Evolutionary conservation across 2,888 invertebrate genomes (phyloP), one percentile per base, ranked within the genome.

Genomic region (Diaperis boleti): DNA sequence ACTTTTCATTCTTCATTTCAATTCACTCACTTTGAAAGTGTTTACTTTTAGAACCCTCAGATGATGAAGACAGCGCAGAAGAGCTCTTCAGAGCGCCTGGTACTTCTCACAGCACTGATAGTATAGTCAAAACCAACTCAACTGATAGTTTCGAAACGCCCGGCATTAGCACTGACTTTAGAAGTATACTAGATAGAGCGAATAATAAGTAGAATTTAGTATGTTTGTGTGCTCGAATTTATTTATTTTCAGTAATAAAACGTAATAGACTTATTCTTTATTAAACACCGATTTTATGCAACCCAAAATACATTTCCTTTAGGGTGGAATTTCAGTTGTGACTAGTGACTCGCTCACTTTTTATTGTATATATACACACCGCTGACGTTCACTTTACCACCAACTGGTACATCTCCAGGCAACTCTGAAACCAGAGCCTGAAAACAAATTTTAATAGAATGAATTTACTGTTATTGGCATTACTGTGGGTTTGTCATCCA

Each of bases 341-440:
- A n/a, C n/a, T n/a, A n/a, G n/a, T n/a, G n/a, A n/a, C n/a, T n/a
- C n/a, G n/a, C n/a, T n/a, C n/a, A n/a, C n/a, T n/a, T n/a, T 26
- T 26, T 26, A 26, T 3, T 26, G 26, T 26, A 26, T 6, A 8
- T 26, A n/a, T 26, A 86, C 62, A 89, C 85, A 66, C 93, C 92
- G 78, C 91, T 91, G 10, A 92, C 89, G 64, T 89, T 86, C 63
- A 90, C 65, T 33, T 68, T 72, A 52, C 68, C 61, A 20, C 80
- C 80, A 41, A 74, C 73, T 29, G 65, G 42, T 45, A 72, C 71
- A 31, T 73, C 67, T n/a, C 65, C 59, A 61, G 90, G 89, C 72
- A 92, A 82, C 74, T 86, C 84, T 20, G 92, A 92, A 76, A 91
- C 87, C 60, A 88, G 85, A 78, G 89, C 89, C 92, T 92, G 83